Conservation (phyloP, 2,797 vertebrate species). For the Dryobates pubescens region DNA sequence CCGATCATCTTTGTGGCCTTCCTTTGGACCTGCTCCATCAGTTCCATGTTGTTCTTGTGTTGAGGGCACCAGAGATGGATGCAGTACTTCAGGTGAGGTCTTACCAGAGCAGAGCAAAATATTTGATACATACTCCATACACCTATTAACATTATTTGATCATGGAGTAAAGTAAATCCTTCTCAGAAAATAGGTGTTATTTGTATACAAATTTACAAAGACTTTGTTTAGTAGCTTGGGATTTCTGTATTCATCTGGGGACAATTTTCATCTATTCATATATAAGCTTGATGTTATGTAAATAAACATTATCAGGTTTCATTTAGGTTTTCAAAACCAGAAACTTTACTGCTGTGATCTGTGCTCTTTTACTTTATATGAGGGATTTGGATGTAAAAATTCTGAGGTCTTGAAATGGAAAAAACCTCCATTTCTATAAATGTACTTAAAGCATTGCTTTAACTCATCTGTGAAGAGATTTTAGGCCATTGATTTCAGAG, state of each 20-base stretch:
- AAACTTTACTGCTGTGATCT: background rate
- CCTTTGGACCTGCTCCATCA: no score
- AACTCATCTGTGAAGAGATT: background rate
- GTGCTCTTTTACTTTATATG: background rate
- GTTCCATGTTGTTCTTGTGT: no score
- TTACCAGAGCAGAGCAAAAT: background rate
- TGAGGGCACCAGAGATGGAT: no score
- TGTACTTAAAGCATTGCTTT: background rate
- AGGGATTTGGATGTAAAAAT: background rate
- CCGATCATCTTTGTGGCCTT: no score
- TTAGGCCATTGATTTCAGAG: background rate
- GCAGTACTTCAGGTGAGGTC: no score
- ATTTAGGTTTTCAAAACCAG: background rate
- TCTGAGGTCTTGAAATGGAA: background rate
- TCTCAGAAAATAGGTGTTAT: background rate
- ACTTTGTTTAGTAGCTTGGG: background rate
- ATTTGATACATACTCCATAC: background rate
- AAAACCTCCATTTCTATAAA: background rate
- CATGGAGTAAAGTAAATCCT: background rate
- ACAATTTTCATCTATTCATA: background rate
- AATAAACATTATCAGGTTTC: background rate
- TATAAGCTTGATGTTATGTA: background rate
- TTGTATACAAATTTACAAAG: background rate
- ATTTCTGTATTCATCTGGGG: background rate
- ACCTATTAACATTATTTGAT: background rate